Evolutionary conservation across 1,140 invertebrate genomes (phyloP).

Genomic region (Diabrotica virgifera): DNA sequence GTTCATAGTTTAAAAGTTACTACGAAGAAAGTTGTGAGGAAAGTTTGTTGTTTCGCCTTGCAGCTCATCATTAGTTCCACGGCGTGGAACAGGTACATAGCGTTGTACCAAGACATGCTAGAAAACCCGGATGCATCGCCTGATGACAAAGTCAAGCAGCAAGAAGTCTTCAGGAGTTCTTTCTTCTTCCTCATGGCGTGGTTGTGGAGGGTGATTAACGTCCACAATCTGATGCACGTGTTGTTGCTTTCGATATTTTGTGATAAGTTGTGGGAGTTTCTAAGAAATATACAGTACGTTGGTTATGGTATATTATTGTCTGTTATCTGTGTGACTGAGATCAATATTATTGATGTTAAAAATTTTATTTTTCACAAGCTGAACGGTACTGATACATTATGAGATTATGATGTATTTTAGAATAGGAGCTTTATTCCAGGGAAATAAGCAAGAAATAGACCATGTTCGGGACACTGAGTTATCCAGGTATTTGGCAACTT

Average conservation of each 20-base stretch:
- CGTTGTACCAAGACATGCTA: conserved; percentile 70
- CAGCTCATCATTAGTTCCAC: conserved; percentile 69
- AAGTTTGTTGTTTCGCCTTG: conserved; percentile 63
- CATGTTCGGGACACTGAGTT: too few species aligned
- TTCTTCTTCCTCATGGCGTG: conserved; percentile 71
- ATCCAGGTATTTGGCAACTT: too few species aligned
- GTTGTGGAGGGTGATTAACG: conserved; percentile 76
- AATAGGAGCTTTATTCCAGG: too few species aligned
- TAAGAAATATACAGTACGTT: conserved; percentile 62
- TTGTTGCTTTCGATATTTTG: conserved; percentile 75
- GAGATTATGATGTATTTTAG: conserved; percentile 4
- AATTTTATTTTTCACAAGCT: conserved; percentile 51
- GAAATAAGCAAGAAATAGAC: too few species aligned
- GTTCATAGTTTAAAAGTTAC: conserved; percentile 64
- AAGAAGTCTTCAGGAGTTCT: conserved; percentile 58
- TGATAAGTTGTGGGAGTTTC: conserved; percentile 72
- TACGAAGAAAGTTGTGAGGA: conserved; percentile 60
- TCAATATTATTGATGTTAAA: conserved; percentile 55
- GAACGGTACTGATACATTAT: conserved; percentile 10
- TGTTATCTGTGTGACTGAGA: conserved; percentile 59
- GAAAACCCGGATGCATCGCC: conserved; percentile 58
- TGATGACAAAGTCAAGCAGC: conserved; percentile 53
- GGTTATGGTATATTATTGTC: conserved; percentile 58
- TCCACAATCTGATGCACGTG: conserved; percentile 74
- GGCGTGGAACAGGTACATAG: conserved; percentile 79